Evolutionary conservation across 2,113 vertebrate genomes (phyloP), one percentile per base, ranked within the genome.

Genomic region (Anoplopoma fimbria): DNA sequence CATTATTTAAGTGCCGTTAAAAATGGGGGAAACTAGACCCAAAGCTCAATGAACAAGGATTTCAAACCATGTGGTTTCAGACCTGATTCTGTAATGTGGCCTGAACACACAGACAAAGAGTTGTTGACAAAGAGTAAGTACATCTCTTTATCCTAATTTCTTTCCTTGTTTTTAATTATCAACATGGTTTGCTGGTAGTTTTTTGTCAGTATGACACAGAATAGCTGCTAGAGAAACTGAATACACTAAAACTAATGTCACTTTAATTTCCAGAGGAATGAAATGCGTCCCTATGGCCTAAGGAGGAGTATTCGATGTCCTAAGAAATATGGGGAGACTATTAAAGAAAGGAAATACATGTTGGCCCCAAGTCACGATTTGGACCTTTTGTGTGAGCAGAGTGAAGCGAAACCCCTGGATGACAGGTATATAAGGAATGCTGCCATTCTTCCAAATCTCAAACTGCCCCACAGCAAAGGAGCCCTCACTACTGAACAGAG

Each of bases 271-370:
- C 85, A 93, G 89, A 73, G 78, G 55, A 73, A 77, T 84, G 82
- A 87, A 57, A 93, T 93, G 90, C 53, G 87, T 79, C 78, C 89
- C 6, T 92, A 91, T 90, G 85, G 79, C 25, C 89, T 92, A 13
- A 82, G 92, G 61, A 80, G 64, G 27, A 88, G 82, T 45, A 92
- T 93, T 79, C 70, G 89, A 62, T 91, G 91, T 71, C 92, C 92
- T 27, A 91, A 88, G 79, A 93, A 92, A 87, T 94, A 93, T 72
- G 92, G 91, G 2, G 87, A 92, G 36, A 79, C 63, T 0, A 88
- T 83, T 69, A 93, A 91, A 75, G 80, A 90, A 76, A 88, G 92
- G 73, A 69, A 63, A 21, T 75, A 51, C 74, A 78, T 84, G 81
- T 7, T 80, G 67, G 60, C 74, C 27, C 67, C 67, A 19, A 38